Evolutionary conservation across 1,140 invertebrate genomes (phyloP).

Genomic region (Geopemphigus sp.): DNA sequence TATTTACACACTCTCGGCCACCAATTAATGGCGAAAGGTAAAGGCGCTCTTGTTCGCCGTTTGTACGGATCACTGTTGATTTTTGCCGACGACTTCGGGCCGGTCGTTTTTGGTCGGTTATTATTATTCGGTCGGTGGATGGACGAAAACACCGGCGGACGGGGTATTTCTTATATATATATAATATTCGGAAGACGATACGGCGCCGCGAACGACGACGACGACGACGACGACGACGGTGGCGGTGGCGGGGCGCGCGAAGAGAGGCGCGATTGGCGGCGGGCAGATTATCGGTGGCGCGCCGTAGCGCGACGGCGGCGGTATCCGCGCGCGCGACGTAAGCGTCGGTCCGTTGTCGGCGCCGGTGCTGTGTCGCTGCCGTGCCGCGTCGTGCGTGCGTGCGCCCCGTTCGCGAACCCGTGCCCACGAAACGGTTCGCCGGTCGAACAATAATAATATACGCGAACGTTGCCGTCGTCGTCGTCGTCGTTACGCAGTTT

Average conservation of each 20-base stretch:
- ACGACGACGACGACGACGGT: not conserved
- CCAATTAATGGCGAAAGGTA: no score
- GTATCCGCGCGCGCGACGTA: not conserved
- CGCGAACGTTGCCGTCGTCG: no score
- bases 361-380: conserved; percentile 30
- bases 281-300: not conserved
- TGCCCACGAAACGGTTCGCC: not conserved
- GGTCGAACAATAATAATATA: not conserved
- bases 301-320: no score
- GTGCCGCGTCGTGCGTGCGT: not conserved
- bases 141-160: no score
- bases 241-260: not conserved
- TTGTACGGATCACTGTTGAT: not conserved
- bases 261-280: not conserved
- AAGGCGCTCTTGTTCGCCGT: not conserved
- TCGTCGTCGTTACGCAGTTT: not conserved
- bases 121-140: not conserved
- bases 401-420: not conserved
- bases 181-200: not conserved
- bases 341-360: conserved; percentile 28
- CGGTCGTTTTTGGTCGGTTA: no score
- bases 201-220: not conserved
- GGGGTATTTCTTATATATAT: no score
- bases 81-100: not conserved
- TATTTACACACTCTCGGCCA: no score